Evolutionary conservation across 2,888 invertebrate genomes (phyloP).

Genomic region (Cataglyphis livida): DNA sequence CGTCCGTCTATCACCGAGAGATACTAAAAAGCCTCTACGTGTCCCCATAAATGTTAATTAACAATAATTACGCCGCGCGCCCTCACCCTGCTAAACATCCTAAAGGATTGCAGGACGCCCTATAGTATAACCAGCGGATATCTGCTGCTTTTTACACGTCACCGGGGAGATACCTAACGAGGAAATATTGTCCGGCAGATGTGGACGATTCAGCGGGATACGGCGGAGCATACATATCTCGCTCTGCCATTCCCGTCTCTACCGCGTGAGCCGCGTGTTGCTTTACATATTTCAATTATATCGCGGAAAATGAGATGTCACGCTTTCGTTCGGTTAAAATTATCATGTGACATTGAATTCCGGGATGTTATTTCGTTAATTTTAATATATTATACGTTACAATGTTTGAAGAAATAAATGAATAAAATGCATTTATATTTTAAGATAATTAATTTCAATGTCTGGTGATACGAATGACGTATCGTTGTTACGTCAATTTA

Average conservation of each 20-base stretch:
- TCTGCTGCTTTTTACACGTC: slow-evolving; percentile 62
- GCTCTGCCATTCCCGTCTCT: not conserved
- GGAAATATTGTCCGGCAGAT: slow-evolving; percentile 63
- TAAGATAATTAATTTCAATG: not conserved
- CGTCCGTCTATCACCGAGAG: slow-evolving; percentile 45
- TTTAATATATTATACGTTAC: not conserved
- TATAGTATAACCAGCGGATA: slow-evolving; percentile 41
- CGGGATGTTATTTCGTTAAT: slow-evolving; percentile 14
- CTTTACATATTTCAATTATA: slow-evolving; percentile 47
- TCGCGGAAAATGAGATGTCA: slow-evolving; percentile 26
- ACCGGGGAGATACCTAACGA: slow-evolving; percentile 63
- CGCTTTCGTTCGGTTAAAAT: slow-evolving; percentile 7
- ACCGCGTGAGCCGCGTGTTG: slow-evolving; percentile 26
- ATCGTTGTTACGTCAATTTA: slow-evolving; percentile 11
- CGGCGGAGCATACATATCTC: slow-evolving; percentile 21
- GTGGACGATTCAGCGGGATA: slow-evolving; percentile 40
- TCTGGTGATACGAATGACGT: not conserved
- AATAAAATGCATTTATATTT: not conserved
- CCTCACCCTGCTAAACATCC: slow-evolving; percentile 63
- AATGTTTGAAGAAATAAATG: slow-evolving; percentile 20
- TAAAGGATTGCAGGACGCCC: slow-evolving; percentile 54
- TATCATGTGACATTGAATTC: slow-evolving; percentile 15
- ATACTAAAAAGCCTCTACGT: slow-evolving; percentile 69
- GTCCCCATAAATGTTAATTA: slow-evolving; percentile 81
- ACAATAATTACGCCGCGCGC: slow-evolving; percentile 76